These are phyloP conservation scores for Peromyscus leucopus DNA, from an alignment of 2,113 vertebrate species.

Conservation along the genomic window DNA sequence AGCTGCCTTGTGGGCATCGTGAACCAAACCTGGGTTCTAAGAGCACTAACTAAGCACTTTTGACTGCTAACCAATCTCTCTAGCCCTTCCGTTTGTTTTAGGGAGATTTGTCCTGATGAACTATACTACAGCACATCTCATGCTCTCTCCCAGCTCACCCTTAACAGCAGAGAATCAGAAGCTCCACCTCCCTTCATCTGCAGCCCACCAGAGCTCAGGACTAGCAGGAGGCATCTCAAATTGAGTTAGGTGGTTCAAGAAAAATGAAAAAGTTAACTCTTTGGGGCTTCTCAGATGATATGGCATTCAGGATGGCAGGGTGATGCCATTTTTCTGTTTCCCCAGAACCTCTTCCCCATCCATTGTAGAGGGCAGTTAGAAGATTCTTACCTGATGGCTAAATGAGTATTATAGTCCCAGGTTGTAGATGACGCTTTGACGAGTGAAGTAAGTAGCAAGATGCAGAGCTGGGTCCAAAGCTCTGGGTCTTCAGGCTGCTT, in stretches of 20 bases:
- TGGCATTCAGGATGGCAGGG: background rate
- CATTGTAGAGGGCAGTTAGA: background rate
- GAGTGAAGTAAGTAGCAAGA: background rate
- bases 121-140: background rate
- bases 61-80: background rate
- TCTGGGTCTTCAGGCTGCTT: background rate
- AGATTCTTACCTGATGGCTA: background rate
- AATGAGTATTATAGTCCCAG: background rate
- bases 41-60: background rate
- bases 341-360: background rate
- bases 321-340: background rate
- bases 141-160: background rate
- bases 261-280: background rate
- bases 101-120: background rate
- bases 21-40: background rate
- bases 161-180: constrained; percentile 2
- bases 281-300: background rate
- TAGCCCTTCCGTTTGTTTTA: background rate
- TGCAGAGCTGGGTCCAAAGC: background rate
- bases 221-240: background rate
- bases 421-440: constrained; percentile 9
- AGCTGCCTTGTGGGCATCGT: background rate
- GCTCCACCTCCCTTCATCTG: background rate
- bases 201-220: background rate
- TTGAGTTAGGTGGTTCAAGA: background rate